A percentile compares a stretch with the other conserved stretches of the same genome.
phyloP scores from a whole-genome alignment of 92 coral and sea anemone genomes.

The Pocillopora meandrina region DNA sequence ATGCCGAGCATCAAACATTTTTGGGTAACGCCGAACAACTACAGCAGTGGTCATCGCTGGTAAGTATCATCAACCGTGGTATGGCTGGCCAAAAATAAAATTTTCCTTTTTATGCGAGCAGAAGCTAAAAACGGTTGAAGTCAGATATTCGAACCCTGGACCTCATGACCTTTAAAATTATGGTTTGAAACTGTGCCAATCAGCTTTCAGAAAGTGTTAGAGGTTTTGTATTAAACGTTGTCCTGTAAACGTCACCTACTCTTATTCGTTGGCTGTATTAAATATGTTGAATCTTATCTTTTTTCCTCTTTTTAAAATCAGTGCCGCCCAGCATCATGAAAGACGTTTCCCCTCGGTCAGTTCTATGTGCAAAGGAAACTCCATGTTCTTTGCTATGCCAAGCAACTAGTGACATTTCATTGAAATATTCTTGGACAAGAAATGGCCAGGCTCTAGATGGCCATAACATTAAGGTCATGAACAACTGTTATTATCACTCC shows the following conservation, averaged over 20 bases:
- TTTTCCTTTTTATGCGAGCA: too few relatives aligned
- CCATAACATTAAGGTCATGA: neutral
- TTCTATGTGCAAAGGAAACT: neutral
- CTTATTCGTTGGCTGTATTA: too few relatives aligned
- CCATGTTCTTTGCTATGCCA: neutral
- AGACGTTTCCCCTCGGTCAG: neutral
- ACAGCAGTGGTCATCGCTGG: too few relatives aligned
- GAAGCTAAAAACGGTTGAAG: neutral
- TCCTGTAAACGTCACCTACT: too few relatives aligned
- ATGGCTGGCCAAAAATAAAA: too few relatives aligned
- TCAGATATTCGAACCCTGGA: too few relatives aligned
- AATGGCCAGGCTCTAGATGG: neutral
- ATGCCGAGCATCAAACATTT: too few relatives aligned
- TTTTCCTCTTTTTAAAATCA: constrained; percentile 1
- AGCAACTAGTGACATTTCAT: neutral
- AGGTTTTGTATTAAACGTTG: neutral
- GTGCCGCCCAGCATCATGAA: neutral
- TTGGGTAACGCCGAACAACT: too few relatives aligned
- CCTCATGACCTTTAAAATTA: too few relatives aligned
- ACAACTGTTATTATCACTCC: neutral
- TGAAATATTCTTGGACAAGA: neutral
- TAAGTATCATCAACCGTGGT: too few relatives aligned
- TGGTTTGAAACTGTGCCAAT: too few relatives aligned
- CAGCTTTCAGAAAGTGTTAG: neutral
- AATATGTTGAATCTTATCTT: neutral